Conservation (phyloP, 2,888 invertebrate genomes). For the Stictocephala bisonia region DNA sequence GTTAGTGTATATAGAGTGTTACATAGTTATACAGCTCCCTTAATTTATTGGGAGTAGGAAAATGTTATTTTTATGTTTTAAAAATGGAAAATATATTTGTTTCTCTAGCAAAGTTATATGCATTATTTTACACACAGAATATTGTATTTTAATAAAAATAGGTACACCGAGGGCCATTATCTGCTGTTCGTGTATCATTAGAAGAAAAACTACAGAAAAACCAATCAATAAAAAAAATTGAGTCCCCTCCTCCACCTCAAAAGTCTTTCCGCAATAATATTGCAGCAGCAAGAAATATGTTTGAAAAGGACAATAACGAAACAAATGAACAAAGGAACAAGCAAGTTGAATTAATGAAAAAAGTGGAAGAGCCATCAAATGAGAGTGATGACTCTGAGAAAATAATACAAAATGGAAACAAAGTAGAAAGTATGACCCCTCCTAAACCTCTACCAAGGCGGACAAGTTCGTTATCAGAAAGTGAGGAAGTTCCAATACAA, state of each 20-base stretch:
- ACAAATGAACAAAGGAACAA: slow-evolving; percentile 58
- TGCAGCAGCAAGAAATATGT: slow-evolving; percentile 50
- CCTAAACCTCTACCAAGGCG: slow-evolving; percentile 85
- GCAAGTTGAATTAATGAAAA: slow-evolving; percentile 56
- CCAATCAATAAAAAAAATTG: slow-evolving; percentile 32
- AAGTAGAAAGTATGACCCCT: slow-evolving; percentile 66
- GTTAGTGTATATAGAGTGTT: too few relatives aligned
- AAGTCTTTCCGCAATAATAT: slow-evolving; percentile 53
- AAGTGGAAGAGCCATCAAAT: slow-evolving; percentile 53
- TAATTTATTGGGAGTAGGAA: too few relatives aligned
- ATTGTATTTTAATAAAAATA: too few relatives aligned
- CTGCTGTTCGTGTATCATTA: slow-evolving; percentile 52
- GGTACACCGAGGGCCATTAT: slow-evolving; percentile 67
- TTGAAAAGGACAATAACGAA: slow-evolving; percentile 56
- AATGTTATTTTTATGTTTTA: too few relatives aligned
- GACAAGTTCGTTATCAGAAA: slow-evolving; percentile 78
- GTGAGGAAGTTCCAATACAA: slow-evolving; percentile 69
- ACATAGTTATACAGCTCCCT: too few relatives aligned
- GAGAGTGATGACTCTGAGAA: slow-evolving; percentile 42
- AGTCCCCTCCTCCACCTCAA: slow-evolving; percentile 23
- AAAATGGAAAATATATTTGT: too few relatives aligned
- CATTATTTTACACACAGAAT: too few relatives aligned
- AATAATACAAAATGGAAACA: slow-evolving; percentile 30
- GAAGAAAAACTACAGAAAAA: slow-evolving; percentile 42
- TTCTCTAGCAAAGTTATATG: too few relatives aligned